Evolutionary conservation across 2,888 invertebrate genomes (phyloP).

Genomic region (Yponomeuta cagnagella): DNA sequence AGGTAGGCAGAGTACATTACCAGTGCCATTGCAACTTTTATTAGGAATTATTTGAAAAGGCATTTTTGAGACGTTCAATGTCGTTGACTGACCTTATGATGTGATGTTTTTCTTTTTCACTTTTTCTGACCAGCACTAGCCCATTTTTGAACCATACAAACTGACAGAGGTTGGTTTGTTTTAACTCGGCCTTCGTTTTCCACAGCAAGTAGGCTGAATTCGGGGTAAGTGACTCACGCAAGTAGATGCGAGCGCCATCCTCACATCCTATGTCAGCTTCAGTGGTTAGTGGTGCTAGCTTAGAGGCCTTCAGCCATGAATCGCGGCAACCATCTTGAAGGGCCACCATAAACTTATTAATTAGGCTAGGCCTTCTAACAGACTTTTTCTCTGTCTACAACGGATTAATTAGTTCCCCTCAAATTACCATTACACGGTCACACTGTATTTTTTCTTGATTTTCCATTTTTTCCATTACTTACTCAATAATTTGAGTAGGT

Average conservation of each 20-base stretch:
- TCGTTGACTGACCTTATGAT: neutral
- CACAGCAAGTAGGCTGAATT: constrained; percentile 18
- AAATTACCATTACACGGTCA: too few relatives aligned
- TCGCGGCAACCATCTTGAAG: constrained; percentile 9
- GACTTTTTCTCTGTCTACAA: too few relatives aligned
- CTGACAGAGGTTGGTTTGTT: constrained; percentile 14
- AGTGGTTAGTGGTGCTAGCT: neutral
- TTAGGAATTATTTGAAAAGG: neutral
- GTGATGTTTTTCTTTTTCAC: constrained; percentile 15
- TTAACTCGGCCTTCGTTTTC: constrained; percentile 18
- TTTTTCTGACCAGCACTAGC: constrained; percentile 17
- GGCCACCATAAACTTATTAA: neutral
- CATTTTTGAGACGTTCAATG: constrained; percentile 4
- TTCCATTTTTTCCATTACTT: too few relatives aligned
- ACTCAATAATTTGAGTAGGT: too few relatives aligned
- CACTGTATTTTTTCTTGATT: too few relatives aligned
- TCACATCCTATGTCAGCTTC: neutral
- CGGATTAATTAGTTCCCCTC: too few relatives aligned
- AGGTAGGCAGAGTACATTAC: neutral
- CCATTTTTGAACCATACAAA: constrained; percentile 22
- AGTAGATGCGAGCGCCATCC: constrained; percentile 8
- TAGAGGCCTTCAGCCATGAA: neutral
- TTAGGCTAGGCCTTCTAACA: too few relatives aligned
- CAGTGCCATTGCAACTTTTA: neutral
- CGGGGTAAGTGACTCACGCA: constrained; percentile 18